These are phyloP conservation scores for Nothocercus julius DNA, from an alignment of 2,113 vertebrate genomes.

Conservation along the genomic window DNA sequence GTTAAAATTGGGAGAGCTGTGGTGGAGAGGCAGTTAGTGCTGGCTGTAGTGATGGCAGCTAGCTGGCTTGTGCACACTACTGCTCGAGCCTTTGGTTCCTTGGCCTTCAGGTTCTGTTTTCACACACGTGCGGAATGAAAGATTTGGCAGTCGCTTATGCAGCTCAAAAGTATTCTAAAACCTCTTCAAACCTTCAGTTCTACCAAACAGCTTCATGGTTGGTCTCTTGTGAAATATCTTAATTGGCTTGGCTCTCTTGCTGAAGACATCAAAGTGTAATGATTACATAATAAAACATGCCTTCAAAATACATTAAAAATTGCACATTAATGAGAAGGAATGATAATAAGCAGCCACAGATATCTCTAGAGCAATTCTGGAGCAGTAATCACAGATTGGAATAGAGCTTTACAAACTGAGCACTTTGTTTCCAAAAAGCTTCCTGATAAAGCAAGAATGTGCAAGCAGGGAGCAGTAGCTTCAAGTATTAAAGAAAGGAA, in stretches of 20 bases:
- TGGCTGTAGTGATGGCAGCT: neutral
- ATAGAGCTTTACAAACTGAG: conserved; percentile 48
- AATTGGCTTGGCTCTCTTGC: conserved; percentile 14
- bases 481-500: neutral
- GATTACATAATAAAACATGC: conserved; percentile 38
- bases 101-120: neutral
- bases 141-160: neutral
- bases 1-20: neutral
- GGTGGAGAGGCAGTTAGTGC: neutral
- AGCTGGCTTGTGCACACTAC: neutral
- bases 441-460: neutral
- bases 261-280: conserved; percentile 48
- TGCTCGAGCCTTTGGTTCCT: neutral
- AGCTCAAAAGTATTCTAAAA: neutral
- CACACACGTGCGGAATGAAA: neutral
- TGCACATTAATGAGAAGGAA: conserved; percentile 52
- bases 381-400: conserved; percentile 67
- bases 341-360: conserved; percentile 64
- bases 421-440: neutral
- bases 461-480: neutral
- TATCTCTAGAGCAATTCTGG: conserved; percentile 48
- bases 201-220: neutral
- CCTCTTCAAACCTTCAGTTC: neutral
- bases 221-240: neutral
- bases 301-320: conserved; percentile 56